A percentile compares a stretch with the other conserved stretches of the same genome.
Evolutionary conservation across 2,113 vertebrate genomes (phyloP).

Genomic region (Spea bombifrons): DNA sequence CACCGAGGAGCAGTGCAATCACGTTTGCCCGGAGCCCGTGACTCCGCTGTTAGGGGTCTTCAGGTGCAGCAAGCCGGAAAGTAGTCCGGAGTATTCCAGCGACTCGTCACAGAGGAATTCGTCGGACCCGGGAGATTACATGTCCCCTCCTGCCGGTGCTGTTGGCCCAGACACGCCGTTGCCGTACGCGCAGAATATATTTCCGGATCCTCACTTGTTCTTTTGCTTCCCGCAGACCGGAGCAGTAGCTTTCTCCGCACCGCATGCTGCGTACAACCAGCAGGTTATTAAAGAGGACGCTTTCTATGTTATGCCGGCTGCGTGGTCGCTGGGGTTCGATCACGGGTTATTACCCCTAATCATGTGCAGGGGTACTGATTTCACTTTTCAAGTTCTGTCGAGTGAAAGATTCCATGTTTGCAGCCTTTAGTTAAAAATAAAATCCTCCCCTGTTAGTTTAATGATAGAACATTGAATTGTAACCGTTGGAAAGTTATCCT

Average conservation of each 20-base stretch:
- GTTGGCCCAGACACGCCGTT: constrained; percentile 67
- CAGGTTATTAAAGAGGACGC: constrained; percentile 72
- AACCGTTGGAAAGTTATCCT: no score
- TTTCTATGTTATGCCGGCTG: constrained; percentile 11
- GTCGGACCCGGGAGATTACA: constrained; percentile 86
- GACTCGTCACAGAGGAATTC: constrained; percentile 88
- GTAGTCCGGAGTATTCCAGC: constrained; percentile 88
- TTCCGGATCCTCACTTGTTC: constrained; percentile 73
- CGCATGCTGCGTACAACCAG: constrained; percentile 68
- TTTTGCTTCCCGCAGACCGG: constrained; percentile 74
- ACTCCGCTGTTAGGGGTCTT: constrained; percentile 75
- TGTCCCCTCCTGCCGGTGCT: constrained; percentile 76
- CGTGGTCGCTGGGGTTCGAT: constrained; percentile 51
- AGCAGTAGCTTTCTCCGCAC: constrained; percentile 68
- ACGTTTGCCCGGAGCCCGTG: constrained; percentile 72
- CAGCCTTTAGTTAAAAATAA: no score
- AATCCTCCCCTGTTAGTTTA: no score
- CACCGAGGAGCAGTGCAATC: constrained; percentile 82
- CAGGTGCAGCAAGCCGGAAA: constrained; percentile 73
- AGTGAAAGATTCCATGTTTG: no score
- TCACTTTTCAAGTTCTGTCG: no score
- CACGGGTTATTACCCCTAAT: no score
- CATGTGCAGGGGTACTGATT: no score
- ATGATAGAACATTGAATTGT: no score
- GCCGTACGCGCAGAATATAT: constrained; percentile 70